Evolutionary conservation across 2,113 vertebrate species (phyloP).

Genomic region (Sebastes schlegelii): DNA sequence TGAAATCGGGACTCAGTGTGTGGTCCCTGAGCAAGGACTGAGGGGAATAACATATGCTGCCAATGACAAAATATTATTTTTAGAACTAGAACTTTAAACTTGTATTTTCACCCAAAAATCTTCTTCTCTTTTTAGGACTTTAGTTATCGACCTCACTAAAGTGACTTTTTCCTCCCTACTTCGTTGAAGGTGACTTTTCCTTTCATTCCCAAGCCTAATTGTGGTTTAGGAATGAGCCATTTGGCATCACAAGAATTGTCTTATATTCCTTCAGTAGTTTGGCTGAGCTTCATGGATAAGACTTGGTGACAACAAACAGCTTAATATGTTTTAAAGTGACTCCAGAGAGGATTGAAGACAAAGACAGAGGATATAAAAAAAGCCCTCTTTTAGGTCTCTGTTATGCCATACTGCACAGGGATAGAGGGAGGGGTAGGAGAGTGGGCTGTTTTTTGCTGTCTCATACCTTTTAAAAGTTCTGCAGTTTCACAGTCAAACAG

Average conservation of each 20-base stretch:
- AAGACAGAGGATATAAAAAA: slow-evolving; percentile 45
- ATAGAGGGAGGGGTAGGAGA: neutral
- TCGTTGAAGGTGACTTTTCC: slow-evolving; percentile 51
- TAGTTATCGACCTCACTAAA: neutral
- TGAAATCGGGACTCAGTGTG: slow-evolving; percentile 34
- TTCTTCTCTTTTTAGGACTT: slow-evolving; percentile 1
- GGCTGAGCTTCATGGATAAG: slow-evolving; percentile 49
- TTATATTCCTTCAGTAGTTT: slow-evolving; percentile 37
- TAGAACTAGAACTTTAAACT: no score
- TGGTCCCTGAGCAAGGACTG: neutral
- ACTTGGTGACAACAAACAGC: slow-evolving; percentile 50
- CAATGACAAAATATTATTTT: neutral
- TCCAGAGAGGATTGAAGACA: slow-evolving; percentile 49
- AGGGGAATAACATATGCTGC: neutral
- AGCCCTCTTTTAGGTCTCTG: slow-evolving; percentile 27
- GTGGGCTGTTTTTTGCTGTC: slow-evolving; percentile 27
- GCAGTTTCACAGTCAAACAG: slow-evolving; percentile 42
- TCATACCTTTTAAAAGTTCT: slow-evolving; percentile 59
- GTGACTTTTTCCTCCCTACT: slow-evolving; percentile 7
- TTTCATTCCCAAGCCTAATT: slow-evolving; percentile 15
- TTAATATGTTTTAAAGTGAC: slow-evolving; percentile 65
- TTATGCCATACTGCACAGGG: slow-evolving; percentile 28
- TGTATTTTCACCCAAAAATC: neutral
- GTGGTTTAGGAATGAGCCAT: slow-evolving; percentile 42
- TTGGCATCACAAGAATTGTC: slow-evolving; percentile 56